Conservation (phyloP, 2,113 vertebrate species). For the Salminus brasiliensis region DNA sequence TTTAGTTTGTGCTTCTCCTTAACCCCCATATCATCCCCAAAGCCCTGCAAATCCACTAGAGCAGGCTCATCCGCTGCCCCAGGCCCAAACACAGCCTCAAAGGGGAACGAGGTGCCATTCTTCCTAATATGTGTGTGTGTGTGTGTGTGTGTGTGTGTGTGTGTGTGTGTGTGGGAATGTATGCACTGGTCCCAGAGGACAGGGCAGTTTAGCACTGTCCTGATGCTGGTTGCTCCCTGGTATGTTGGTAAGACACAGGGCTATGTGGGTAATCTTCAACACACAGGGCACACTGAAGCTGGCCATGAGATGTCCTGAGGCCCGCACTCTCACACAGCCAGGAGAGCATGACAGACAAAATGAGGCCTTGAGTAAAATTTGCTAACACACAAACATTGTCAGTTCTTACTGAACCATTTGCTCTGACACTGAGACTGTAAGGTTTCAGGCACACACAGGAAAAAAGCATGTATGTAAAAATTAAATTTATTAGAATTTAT, state of each 20-base stretch:
- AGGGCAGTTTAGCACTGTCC: constrained; percentile 2
- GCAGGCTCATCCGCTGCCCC: constrained; percentile 9
- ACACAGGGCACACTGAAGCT: constrained; percentile 40
- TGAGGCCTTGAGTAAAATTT: not conserved
- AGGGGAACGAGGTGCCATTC: not conserved
- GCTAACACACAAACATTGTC: not conserved
- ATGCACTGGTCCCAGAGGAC: not conserved
- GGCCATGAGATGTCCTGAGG: constrained; percentile 34
- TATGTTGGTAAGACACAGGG: constrained; percentile 50
- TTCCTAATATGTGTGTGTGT: not conserved
- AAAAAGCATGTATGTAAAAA: no score
- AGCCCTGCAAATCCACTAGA: constrained; percentile 28
- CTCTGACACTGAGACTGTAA: no score
- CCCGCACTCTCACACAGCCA: not conserved
- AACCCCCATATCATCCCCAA: constrained; percentile 42
- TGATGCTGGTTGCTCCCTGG: constrained; percentile 5
- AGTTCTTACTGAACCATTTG: no score
- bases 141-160: constrained; percentile 1
- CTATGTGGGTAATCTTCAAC: constrained; percentile 58
- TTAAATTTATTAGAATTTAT: no score
- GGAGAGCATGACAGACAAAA: not conserved
- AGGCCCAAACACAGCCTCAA: constrained; percentile 11
- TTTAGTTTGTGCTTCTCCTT: constrained; percentile 20
- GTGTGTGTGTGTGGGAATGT: not conserved
- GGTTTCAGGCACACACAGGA: no score